phyloP scores from a whole-genome alignment of 1,140 invertebrate species.

The silkworm (Bombyx mori) region DNA sequence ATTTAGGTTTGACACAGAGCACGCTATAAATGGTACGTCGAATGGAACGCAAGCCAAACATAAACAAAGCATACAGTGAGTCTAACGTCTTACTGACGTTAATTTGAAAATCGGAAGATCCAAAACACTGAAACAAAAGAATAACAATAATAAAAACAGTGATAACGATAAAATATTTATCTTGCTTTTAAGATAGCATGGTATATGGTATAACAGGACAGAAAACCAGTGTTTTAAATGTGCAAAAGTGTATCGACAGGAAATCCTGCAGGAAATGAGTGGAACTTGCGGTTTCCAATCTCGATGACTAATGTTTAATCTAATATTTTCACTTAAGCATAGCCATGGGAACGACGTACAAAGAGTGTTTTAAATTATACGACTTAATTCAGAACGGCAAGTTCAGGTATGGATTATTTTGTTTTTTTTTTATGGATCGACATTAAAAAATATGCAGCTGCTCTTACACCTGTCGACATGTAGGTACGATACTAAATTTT shows the following conservation, averaged over 20 bases:
- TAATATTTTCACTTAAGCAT: constrained; percentile 34
- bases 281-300: constrained; percentile 28
- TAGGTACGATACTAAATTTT: too few species aligned
- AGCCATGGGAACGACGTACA: constrained; percentile 54
- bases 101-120: constrained; percentile 28
- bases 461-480: not conserved
- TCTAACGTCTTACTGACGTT: constrained; percentile 26
- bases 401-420: constrained; percentile 30
- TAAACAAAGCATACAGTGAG: constrained; percentile 28
- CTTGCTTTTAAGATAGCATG: too few species aligned
- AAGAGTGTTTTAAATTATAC: constrained; percentile 57
- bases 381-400: constrained; percentile 58
- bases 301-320: constrained; percentile 24
- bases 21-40: constrained; percentile 6
- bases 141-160: constrained; percentile 3
- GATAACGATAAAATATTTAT: not conserved
- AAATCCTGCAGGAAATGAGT: constrained; percentile 57
- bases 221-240: not conserved
- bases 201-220: not conserved
- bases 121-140: constrained; percentile 31
- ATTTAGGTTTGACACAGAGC: too few species aligned
- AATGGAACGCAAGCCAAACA: constrained; percentile 29
- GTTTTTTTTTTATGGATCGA: not conserved
- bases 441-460: not conserved
- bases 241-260: constrained; percentile 21